Evolutionary conservation across 2,113 vertebrate genomes (phyloP).

Genomic region (Passer montanus): DNA sequence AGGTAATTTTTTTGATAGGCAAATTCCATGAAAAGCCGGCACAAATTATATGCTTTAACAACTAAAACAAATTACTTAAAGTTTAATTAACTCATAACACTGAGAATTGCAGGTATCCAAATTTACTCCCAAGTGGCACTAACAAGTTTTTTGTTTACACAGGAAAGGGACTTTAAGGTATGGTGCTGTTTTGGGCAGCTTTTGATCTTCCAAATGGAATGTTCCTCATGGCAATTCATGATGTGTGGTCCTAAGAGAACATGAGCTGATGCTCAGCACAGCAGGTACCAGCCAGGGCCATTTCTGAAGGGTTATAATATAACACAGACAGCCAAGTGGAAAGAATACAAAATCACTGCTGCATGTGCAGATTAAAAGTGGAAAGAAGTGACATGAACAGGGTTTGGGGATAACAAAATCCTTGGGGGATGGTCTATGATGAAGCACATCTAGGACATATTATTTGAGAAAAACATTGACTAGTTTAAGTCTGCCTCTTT

Average conservation of each 20-base stretch:
- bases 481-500: not conserved
- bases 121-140: not conserved
- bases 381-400: not conserved
- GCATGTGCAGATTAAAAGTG: not conserved
- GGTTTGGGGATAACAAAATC: not conserved
- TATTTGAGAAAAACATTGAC: not conserved
- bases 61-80: not conserved
- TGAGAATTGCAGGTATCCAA: not conserved
- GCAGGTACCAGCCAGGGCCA: not conserved
- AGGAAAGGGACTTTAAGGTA: not conserved
- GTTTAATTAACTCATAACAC: not conserved
- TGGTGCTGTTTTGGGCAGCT: not conserved
- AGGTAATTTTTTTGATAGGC: not conserved
- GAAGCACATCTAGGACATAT: not conserved
- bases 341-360: constrained; percentile 7
- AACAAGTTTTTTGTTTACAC: not conserved
- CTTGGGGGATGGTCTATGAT: not conserved
- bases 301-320: not conserved
- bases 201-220: not conserved
- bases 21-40: not conserved
- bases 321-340: not conserved
- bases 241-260: not conserved
- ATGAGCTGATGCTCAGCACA: not conserved
- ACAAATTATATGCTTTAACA: not conserved
- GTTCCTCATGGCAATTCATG: not conserved